Evolutionary conservation across 2,113 vertebrate genomes (phyloP).

Genomic region (Cygnus atratus): DNA sequence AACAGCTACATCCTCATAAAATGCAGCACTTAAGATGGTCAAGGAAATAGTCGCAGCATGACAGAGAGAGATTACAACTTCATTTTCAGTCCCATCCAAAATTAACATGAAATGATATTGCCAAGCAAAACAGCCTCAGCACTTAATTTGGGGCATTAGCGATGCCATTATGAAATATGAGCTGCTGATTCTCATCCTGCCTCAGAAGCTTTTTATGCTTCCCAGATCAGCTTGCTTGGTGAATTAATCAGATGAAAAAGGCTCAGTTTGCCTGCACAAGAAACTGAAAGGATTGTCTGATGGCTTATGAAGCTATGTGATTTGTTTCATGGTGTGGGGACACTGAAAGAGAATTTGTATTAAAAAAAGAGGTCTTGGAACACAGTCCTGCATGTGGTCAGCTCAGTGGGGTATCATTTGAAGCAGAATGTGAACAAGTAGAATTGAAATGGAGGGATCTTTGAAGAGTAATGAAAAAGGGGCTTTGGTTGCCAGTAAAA

Average conservation of each 20-base stretch:
- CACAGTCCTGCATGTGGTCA: conserved; percentile 70
- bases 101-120: conserved; percentile 64
- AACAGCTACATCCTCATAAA: conserved; percentile 33
- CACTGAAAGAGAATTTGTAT: conserved; percentile 69
- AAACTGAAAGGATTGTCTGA: conserved; percentile 65
- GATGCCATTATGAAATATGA: conserved; percentile 63
- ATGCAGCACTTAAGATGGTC: conserved; percentile 59
- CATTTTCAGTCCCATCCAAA: conserved; percentile 61
- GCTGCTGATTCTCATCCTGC: conserved; percentile 60
- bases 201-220: conserved; percentile 67
- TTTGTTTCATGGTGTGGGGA: conserved; percentile 65
- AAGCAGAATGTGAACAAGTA: conserved; percentile 76
- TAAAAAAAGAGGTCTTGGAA: conserved; percentile 73
- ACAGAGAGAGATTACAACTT: conserved; percentile 64
- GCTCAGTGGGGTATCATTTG: conserved; percentile 69
- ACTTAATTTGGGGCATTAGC: conserved; percentile 65
- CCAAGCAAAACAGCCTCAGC: conserved; percentile 54
- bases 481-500: conserved; percentile 57
- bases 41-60: conserved; percentile 68
- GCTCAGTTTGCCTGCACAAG: conserved; percentile 42
- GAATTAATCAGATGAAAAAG: conserved; percentile 70
- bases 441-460: conserved; percentile 68
- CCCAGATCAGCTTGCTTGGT: conserved; percentile 67
- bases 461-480: conserved; percentile 68
- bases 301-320: conserved; percentile 63